Evolutionary conservation across 2,888 invertebrate species (phyloP).

Genomic region (Drosophila longiperda): DNA sequence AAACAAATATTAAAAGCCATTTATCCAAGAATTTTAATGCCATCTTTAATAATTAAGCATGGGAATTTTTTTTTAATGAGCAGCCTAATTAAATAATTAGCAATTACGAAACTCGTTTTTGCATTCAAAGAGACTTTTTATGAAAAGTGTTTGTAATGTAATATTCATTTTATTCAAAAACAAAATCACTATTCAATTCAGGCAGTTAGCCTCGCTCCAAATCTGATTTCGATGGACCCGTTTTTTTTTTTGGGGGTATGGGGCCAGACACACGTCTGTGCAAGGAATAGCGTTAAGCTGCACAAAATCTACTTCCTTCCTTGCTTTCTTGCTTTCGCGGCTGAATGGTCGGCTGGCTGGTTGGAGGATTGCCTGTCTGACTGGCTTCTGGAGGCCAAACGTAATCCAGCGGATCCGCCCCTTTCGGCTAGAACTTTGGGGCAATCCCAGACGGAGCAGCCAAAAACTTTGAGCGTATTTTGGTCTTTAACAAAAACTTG

Average conservation of each 20-base stretch:
- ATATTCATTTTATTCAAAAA: constrained; percentile 21
- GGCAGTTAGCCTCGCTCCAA: constrained; percentile 39
- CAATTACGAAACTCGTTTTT: constrained; percentile 1
- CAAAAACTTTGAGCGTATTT: constrained; percentile 69
- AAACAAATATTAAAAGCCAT: neutral
- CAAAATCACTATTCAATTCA: constrained; percentile 33
- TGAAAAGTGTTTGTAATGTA: constrained; percentile 21
- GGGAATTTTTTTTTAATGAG: neutral
- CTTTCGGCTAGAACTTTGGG: constrained; percentile 35
- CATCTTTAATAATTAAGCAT: neutral
- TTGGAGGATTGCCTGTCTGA: constrained; percentile 15
- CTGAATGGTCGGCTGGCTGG: constrained; percentile 28
- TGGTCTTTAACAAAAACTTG: constrained; percentile 58
- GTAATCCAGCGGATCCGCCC: constrained; percentile 46
- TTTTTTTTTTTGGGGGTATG: constrained; percentile 34
- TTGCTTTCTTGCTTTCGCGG: constrained; percentile 55
- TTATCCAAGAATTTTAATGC: neutral
- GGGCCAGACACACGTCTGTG: constrained; percentile 48
- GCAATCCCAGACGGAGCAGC: constrained; percentile 49
- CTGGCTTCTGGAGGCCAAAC: constrained; percentile 36
- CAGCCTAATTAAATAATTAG: constrained; percentile 12
- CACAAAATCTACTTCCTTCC: constrained; percentile 79
- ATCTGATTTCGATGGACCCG: constrained; percentile 32
- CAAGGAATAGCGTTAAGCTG: constrained; percentile 73
- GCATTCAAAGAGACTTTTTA: constrained; percentile 3